Conservation (phyloP, 2,888 invertebrate genomes). For the Xestia sexstrigata region DNA sequence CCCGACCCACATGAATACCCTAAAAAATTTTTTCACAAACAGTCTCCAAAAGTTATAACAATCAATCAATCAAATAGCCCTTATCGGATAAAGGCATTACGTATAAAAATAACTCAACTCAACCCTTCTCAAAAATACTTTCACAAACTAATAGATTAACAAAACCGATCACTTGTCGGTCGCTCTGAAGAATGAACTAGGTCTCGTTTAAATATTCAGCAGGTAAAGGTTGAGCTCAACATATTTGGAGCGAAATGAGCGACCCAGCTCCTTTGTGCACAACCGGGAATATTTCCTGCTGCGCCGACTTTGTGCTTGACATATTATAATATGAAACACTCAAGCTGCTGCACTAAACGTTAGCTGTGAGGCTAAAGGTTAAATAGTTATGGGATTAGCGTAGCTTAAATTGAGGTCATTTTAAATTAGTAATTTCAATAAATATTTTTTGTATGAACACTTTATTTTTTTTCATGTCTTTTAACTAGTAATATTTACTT, state of each 20-base stretch:
- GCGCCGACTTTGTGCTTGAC: constrained; percentile 44
- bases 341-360: not conserved
- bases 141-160: constrained; percentile 34
- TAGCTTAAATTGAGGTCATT: not conserved
- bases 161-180: constrained; percentile 35
- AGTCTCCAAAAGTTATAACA: not conserved
- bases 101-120: not conserved
- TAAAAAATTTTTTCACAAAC: not conserved
- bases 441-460: too few relatives aligned
- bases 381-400: constrained; percentile 16
- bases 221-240: constrained; percentile 29
- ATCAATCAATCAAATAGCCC: constrained; percentile 33
- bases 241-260: constrained; percentile 51
- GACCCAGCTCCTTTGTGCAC: constrained; percentile 40
- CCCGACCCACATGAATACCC: too few relatives aligned
- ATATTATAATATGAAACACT: constrained; percentile 33
- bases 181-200: constrained; percentile 10
- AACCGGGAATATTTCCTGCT: constrained; percentile 48
- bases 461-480: too few relatives aligned
- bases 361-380: not conserved
- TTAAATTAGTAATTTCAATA: not conserved
- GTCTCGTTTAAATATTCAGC: constrained; percentile 45
- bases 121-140: constrained; percentile 40
- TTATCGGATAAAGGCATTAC: not conserved
- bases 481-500: not conserved